A percentile compares a stretch with the other conserved stretches of the same genome.
Evolutionary conservation across 2,888 invertebrate genomes (phyloP).

Genomic region (Mesorhabditis sp.): DNA sequence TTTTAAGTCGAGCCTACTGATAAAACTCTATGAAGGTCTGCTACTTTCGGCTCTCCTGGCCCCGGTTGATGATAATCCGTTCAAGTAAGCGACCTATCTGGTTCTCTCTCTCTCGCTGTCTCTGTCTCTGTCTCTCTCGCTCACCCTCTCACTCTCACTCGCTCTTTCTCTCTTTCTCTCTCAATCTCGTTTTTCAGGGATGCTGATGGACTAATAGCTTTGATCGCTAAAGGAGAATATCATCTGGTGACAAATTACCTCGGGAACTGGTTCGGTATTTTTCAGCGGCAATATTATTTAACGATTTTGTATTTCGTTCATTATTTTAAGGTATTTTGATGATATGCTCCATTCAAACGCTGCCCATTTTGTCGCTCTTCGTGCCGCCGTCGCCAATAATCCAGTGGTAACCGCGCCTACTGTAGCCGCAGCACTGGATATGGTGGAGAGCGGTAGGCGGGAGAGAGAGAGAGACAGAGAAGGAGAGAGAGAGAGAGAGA

Average conservation of each 20-base stretch:
- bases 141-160: no score
- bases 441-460: constrained; percentile 36
- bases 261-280: constrained; percentile 27
- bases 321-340: constrained; percentile 25
- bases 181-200: constrained; percentile 9
- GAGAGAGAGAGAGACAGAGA: background rate
- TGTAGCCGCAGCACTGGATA: constrained; percentile 38
- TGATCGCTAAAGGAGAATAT: constrained; percentile 31
- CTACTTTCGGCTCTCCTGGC: constrained; percentile 31
- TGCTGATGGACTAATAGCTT: constrained; percentile 28
- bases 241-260: constrained; percentile 36
- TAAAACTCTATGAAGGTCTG: constrained; percentile 13
- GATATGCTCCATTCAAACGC: constrained; percentile 27
- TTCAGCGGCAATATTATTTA: background rate
- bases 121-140: no score
- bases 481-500: no score
- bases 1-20: background rate
- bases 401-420: constrained; percentile 35
- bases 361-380: constrained; percentile 28
- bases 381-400: constrained; percentile 29
- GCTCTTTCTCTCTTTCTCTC: background rate
- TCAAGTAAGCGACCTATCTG: constrained; percentile 13
- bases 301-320: background rate
- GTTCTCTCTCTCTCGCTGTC: background rate
- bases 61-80: constrained; percentile 28